These are phyloP conservation scores for Leptobrachium leishanense DNA, from an alignment of 2,113 vertebrate genomes.

Conservation along the genomic window DNA sequence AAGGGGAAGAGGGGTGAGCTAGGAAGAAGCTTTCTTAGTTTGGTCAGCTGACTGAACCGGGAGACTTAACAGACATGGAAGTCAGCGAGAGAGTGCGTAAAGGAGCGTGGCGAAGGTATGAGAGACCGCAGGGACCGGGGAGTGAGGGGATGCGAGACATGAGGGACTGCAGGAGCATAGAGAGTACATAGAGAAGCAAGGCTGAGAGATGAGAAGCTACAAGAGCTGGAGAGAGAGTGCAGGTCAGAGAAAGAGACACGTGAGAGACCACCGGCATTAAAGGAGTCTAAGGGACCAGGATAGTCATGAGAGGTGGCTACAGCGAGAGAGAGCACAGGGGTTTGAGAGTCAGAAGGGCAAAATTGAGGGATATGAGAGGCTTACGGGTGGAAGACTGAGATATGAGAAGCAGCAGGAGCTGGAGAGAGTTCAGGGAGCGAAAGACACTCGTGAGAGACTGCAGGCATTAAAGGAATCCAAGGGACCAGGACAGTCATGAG, in stretches of 20 bases:
- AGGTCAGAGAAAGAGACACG: conserved; percentile 50
- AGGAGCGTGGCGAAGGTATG: conserved; percentile 48
- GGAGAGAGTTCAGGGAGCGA: no score
- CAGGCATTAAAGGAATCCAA: no score
- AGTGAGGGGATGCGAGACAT: background rate
- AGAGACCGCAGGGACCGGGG: conserved; percentile 33
- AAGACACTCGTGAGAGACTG: no score
- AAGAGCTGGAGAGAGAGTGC: conserved; percentile 24
- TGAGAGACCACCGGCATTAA: no score
- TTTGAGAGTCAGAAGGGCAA: background rate
- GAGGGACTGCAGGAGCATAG: background rate
- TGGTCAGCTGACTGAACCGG: conserved; percentile 38
- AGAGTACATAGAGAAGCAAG: conserved; percentile 41
- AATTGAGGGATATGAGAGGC: background rate
- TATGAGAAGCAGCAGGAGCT: background rate
- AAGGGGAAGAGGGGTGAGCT: conserved; percentile 20
- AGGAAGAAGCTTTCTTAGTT: conserved; percentile 24
- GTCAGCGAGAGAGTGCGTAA: conserved; percentile 33
- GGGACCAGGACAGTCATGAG: no score
- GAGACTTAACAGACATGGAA: conserved; percentile 33
- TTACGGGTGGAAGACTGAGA: background rate
- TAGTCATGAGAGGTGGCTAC: background rate
- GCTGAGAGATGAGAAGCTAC: no score
- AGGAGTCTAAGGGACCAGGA: no score
- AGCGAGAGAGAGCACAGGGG: conserved; percentile 52